phyloP scores from a whole-genome alignment of 2,797 vertebrate genomes.

The Alca torda region DNA sequence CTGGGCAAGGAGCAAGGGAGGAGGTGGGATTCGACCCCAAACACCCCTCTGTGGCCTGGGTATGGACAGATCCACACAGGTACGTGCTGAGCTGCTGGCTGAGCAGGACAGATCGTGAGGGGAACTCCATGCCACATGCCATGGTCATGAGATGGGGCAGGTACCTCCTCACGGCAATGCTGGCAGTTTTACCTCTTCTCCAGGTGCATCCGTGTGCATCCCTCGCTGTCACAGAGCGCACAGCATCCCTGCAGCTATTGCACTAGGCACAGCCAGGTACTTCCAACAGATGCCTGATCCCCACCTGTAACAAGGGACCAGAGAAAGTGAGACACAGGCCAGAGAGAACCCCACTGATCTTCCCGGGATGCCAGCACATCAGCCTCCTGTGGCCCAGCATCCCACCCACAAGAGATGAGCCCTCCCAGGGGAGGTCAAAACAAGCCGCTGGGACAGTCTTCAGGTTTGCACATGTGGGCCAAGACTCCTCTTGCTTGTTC shows the following conservation, averaged over 20 bases:
- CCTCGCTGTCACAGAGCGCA: neutral
- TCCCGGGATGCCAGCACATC: neutral
- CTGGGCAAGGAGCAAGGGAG: neutral
- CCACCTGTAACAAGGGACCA: neutral
- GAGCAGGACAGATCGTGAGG: neutral
- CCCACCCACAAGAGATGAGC: neutral
- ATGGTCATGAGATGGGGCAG: neutral
- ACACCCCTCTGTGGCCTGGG: neutral
- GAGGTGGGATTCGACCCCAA: neutral
- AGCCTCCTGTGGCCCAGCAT: neutral
- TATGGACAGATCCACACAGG: rapidly evolving
- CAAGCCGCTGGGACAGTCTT: neutral
- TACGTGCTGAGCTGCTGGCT: neutral
- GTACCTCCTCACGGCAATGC: neutral
- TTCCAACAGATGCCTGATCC: neutral
- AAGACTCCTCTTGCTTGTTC: neutral
- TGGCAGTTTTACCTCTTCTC: constrained; percentile 35
- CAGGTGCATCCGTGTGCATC: neutral
- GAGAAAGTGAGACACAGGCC: neutral
- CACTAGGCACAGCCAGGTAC: neutral
- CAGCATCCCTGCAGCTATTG: neutral
- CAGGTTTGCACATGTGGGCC: neutral
- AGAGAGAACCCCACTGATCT: neutral
- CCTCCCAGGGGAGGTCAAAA: neutral
- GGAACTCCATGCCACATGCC: neutral